Evolutionary conservation across 2,113 vertebrate genomes (phyloP).

Genomic region (Steatornis caripensis): DNA sequence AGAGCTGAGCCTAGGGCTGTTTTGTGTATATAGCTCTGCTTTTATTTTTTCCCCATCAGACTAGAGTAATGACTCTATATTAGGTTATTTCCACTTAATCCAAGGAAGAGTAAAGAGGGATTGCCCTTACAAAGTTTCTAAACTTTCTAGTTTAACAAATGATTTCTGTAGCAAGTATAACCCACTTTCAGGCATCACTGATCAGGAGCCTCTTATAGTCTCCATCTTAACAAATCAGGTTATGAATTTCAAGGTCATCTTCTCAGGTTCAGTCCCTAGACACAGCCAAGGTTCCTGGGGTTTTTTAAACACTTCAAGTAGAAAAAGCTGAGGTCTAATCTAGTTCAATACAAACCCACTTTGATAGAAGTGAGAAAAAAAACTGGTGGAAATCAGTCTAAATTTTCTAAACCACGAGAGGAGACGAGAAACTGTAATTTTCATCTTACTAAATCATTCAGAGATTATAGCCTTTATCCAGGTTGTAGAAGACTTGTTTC

Average conservation of each 20-base stretch:
- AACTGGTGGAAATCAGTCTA: neutral
- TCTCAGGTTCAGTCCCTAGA: neutral
- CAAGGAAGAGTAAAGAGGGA: neutral
- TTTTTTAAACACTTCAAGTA: neutral
- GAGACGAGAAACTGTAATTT: neutral
- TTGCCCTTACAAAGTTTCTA: neutral
- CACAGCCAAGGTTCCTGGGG: neutral
- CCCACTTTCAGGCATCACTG: neutral
- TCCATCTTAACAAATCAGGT: neutral
- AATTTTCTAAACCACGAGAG: neutral
- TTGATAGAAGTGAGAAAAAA: neutral
- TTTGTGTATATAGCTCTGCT: neutral
- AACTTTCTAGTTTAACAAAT: neutral
- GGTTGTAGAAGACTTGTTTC: neutral
- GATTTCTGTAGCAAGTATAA: neutral
- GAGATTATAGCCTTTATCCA: neutral
- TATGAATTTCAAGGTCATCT: neutral
- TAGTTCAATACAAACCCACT: neutral
- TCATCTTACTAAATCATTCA: neutral
- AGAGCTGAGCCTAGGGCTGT: neutral
- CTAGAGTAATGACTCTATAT: neutral
- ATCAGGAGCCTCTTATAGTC: neutral
- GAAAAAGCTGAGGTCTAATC: neutral
- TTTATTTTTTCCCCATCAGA: neutral
- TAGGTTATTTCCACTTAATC: neutral